phyloP scores from a whole-genome alignment of 2,113 vertebrate species.

The Hydrochoerus hydrochaeris region DNA sequence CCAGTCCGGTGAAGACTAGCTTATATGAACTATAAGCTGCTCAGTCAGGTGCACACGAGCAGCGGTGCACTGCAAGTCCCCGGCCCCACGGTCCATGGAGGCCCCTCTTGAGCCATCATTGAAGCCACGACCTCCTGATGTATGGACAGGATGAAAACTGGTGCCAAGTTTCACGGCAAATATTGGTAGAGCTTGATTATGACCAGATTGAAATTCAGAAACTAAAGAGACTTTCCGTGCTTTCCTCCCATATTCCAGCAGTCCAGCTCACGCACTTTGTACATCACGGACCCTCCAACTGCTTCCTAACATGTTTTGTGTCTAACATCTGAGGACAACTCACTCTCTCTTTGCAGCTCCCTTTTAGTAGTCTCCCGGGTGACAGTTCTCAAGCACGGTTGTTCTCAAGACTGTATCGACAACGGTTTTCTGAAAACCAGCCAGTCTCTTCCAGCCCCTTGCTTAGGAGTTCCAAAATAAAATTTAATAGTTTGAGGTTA shows the following conservation, averaged over 20 bases:
- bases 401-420: not conserved
- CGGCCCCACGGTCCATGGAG: too few relatives aligned
- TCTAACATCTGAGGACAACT: not conserved
- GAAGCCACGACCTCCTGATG: not conserved
- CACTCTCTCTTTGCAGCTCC: not conserved
- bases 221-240: not conserved
- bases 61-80: not conserved
- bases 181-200: not conserved
- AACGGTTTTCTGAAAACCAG: not conserved
- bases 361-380: not conserved
- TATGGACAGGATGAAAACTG: not conserved
- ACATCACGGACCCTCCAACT: not conserved
- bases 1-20: conserved; percentile 18
- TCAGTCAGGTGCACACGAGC: not conserved
- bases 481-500: not conserved
- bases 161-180: not conserved
- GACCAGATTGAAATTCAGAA: not conserved
- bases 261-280: not conserved
- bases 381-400: not conserved
- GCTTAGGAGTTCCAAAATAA: not conserved
- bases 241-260: not conserved
- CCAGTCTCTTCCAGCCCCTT: not conserved
- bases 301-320: not conserved
- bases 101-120: not conserved
- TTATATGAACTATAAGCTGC: not conserved